phyloP scores from a whole-genome alignment of 2,888 invertebrate genomes.

The Dione vanillae region DNA sequence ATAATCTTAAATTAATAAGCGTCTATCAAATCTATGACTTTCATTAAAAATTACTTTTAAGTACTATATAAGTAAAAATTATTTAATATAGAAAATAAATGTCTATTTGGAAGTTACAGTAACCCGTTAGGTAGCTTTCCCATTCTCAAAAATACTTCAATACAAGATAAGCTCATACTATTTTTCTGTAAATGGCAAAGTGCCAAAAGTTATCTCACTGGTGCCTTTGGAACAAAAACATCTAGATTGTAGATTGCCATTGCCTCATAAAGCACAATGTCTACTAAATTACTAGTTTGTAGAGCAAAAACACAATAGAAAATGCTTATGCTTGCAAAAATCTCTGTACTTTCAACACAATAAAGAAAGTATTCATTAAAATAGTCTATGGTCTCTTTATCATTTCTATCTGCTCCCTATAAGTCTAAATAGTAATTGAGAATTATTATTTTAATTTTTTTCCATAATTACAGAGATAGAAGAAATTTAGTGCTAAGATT shows the following conservation, averaged over 20 bases:
- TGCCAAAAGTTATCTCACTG: conserved; percentile 31
- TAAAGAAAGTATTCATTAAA: no score
- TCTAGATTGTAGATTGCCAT: conserved; percentile 4
- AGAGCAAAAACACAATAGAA: background rate
- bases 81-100: background rate
- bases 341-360: background rate
- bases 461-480: no score
- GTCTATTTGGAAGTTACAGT: background rate
- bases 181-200: conserved; percentile 27
- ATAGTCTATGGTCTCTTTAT: no score
- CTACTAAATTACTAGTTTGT: background rate
- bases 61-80: background rate
- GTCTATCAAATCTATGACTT: background rate
- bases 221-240: conserved; percentile 15
- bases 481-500: no score
- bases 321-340: background rate
- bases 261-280: background rate
- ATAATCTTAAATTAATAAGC: no score
- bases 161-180: conserved; percentile 7
- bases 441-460: no score
- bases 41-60: background rate
- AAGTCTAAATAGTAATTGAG: no score
- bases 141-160: background rate
- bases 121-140: background rate
- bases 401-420: no score